Conservation (phyloP, 2,797 vertebrate genomes). For the Tokudaia muenninki region DNA sequence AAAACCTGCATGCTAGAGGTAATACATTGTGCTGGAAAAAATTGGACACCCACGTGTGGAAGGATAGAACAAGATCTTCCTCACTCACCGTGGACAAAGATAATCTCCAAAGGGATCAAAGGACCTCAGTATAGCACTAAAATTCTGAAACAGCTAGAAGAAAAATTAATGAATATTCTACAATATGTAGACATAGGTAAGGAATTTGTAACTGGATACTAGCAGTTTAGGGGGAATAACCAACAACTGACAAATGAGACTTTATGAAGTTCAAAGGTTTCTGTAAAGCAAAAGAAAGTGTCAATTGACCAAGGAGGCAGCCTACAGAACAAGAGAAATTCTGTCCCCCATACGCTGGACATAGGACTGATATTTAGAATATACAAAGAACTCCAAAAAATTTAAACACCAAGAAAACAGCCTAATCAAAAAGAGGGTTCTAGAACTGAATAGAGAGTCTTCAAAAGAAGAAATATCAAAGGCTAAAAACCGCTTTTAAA, state of each 20-base stretch:
- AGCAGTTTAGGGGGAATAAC: neutral
- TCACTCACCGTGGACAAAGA: neutral
- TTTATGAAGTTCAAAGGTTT: neutral
- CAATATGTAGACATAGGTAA: neutral
- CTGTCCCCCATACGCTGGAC: neutral
- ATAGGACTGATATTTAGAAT: neutral
- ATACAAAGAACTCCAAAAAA: neutral
- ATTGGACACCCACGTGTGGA: neutral
- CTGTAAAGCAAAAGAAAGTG: neutral
- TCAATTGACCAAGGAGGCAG: neutral
- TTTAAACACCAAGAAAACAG: neutral
- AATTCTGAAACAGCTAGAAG: neutral
- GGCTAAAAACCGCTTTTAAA: neutral
- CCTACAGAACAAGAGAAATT: neutral
- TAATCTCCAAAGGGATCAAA: neutral
- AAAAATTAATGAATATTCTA: neutral
- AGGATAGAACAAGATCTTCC: neutral
- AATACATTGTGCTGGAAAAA: neutral
- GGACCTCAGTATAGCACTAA: neutral
- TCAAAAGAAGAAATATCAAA: neutral
- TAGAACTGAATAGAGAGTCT: neutral
- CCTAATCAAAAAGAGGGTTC: neutral
- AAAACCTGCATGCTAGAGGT: neutral
- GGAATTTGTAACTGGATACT: neutral
- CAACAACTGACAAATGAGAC: neutral